Evolutionary conservation across 2,888 invertebrate species (phyloP).

Genomic region (Parochlus steinenii): DNA sequence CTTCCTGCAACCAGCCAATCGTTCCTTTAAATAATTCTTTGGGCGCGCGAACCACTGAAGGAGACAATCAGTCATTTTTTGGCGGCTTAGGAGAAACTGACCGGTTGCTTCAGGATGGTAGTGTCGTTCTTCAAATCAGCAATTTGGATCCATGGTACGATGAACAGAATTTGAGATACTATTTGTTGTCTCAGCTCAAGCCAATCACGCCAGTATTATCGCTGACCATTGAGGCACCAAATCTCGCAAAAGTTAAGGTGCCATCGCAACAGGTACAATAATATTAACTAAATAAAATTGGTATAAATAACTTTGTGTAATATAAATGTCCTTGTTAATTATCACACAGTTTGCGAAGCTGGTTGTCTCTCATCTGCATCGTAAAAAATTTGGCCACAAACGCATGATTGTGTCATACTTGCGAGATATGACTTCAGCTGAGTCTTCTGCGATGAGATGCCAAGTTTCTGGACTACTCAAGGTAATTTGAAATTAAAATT

Average conservation of each 20-base stretch:
- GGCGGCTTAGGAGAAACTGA: too few relatives aligned
- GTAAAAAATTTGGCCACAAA: conserved; percentile 64
- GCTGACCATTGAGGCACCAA: conserved; percentile 26
- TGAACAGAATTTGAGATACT: conserved; percentile 25
- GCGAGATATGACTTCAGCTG: conserved; percentile 38
- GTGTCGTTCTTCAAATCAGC: conserved; percentile 23
- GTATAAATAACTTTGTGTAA: background rate
- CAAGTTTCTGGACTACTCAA: conserved; percentile 53
- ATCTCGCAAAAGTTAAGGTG: conserved; percentile 29
- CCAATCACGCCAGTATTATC: conserved; percentile 30
- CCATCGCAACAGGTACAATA: conserved; percentile 17
- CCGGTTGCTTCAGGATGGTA: conserved; percentile 6
- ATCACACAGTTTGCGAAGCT: conserved; percentile 34
- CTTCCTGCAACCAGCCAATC: too few relatives aligned
- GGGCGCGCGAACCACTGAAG: too few relatives aligned
- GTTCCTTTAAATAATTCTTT: too few relatives aligned
- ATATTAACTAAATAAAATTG: background rate
- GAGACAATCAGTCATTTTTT: too few relatives aligned
- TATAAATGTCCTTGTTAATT: too few relatives aligned
- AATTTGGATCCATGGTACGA: conserved; percentile 30
- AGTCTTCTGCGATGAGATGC: conserved; percentile 43
- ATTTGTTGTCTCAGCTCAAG: conserved; percentile 26
- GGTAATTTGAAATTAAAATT: conserved; percentile 21
- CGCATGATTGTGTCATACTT: conserved; percentile 59
- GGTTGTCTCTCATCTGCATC: conserved; percentile 63